Percentiles rank a stretch among this genome's conserved stretches.
Conservation (phyloP, 2,888 invertebrate species). For the Yponomeuta cagnagella region DNA sequence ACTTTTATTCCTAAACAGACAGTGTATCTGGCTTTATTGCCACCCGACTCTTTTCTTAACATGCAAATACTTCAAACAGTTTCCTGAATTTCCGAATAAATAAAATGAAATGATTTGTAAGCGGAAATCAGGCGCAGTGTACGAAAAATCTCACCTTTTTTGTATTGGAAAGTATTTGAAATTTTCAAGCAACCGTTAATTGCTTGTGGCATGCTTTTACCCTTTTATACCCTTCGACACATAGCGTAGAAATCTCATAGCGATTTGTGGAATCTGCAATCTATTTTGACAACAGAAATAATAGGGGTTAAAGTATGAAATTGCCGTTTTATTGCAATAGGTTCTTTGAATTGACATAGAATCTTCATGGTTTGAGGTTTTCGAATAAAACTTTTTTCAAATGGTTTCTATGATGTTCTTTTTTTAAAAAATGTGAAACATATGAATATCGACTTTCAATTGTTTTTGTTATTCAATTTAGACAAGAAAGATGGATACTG, state of each 20-base stretch:
- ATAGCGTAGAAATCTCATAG: not conserved
- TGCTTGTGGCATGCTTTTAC: not conserved
- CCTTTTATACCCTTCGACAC: not conserved
- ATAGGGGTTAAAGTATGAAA: no score
- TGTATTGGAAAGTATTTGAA: not conserved
- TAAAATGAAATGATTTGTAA: not conserved
- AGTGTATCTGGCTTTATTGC: not conserved
- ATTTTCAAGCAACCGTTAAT: not conserved
- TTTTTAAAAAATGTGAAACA: no score
- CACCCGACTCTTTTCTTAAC: not conserved
- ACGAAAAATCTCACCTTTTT: not conserved
- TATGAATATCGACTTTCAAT: no score
- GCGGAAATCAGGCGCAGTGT: not conserved
- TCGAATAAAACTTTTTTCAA: no score
- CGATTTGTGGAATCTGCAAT: not conserved
- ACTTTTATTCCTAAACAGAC: no score
- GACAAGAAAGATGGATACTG: no score
- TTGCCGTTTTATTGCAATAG: no score
- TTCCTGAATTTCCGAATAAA: not conserved
- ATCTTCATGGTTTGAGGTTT: no score
- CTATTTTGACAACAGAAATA: not conserved
- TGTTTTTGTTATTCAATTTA: no score
- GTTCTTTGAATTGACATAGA: no score
- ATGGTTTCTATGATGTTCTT: no score
- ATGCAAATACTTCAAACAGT: not conserved